phyloP scores from a whole-genome alignment of 2,797 vertebrate genomes.

The Pseudomugil tenellus region DNA sequence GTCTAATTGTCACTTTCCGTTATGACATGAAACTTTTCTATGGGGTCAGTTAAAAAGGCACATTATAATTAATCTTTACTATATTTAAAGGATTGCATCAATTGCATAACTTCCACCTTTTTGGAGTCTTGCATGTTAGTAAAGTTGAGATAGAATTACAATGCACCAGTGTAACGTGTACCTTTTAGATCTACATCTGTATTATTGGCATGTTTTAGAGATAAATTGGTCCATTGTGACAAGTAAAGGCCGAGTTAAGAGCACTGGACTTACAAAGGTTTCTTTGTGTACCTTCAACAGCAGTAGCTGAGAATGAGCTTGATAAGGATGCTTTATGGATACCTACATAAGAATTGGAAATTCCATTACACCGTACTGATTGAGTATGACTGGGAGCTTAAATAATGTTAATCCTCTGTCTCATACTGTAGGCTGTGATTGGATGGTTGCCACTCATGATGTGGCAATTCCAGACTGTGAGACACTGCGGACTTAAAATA shows the following conservation, averaged over 20 bases:
- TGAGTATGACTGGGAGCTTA: conserved; percentile 40
- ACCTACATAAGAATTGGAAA: background rate
- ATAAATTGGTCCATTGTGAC: background rate
- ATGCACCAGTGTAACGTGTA: background rate
- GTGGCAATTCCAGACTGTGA: conserved; percentile 25
- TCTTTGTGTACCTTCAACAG: conserved; percentile 8
- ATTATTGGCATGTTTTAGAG: background rate
- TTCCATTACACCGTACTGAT: conserved; percentile 14
- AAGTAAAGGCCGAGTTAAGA: conserved; percentile 11
- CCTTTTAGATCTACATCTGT: background rate
- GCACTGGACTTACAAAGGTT: conserved; percentile 10
- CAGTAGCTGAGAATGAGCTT: conserved; percentile 34
- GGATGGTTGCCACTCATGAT: conserved; percentile 46
- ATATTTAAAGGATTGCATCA: no score
- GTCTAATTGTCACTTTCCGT: background rate
- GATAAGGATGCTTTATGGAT: background rate
- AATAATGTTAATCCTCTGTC: conserved; percentile 47
- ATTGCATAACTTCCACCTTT: background rate
- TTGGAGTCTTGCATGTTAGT: background rate
- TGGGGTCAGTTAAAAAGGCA: background rate
- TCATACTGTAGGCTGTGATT: conserved; percentile 44
- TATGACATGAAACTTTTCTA: background rate
- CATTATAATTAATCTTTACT: no score
- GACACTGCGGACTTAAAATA: conserved; percentile 21
- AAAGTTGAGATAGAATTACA: background rate